Conservation (phyloP, 2,797 vertebrate species). For the Lindbergichthys nudifrons region DNA sequence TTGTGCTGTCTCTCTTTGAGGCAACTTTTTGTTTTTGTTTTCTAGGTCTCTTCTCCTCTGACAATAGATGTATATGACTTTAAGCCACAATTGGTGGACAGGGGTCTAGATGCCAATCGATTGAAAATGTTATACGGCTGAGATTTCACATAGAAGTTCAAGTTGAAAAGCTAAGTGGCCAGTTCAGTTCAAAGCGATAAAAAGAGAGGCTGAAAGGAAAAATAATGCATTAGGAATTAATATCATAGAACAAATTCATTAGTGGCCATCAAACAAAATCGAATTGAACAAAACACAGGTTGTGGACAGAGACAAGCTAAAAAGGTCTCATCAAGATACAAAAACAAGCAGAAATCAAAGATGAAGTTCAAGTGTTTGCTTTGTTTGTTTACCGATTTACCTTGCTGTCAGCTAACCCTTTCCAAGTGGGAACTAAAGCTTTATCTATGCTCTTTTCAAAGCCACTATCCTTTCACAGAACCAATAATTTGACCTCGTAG, state of each 20-base stretch:
- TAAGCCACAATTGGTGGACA: neutral
- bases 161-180: conserved; percentile 3
- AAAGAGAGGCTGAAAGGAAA: neutral
- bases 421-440: no score
- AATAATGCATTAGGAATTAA: neutral
- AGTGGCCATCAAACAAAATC: neutral
- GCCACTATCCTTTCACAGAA: no score
- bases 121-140: neutral
- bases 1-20: conserved; percentile 28
- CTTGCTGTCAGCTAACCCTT: no score
- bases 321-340: neutral
- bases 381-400: no score
- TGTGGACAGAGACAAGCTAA: neutral
- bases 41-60: neutral
- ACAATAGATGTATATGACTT: neutral
- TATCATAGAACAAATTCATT: neutral
- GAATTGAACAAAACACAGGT: neutral
- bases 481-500: no score
- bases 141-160: neutral
- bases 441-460: no score
- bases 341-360: neutral
- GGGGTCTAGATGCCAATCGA: neutral
- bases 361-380: no score
- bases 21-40: conserved; percentile 1
- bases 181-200: neutral